A percentile compares a stretch with the other conserved stretches of the same genome.
These are phyloP conservation scores for Himalopsyche japonica DNA, from an alignment of 2,888 invertebrate genomes.

Conservation along the genomic window DNA sequence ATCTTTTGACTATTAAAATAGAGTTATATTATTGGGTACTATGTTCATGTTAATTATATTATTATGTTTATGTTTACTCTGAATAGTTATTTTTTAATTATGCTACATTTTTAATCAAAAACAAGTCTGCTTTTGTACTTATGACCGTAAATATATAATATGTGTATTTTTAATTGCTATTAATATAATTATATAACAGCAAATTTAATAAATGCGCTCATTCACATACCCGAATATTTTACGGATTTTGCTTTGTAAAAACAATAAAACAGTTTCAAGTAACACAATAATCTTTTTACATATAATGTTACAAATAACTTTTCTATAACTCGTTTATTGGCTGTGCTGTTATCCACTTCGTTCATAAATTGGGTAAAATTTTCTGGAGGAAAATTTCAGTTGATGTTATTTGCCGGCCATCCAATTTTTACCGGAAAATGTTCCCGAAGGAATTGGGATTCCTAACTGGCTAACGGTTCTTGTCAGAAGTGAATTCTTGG, in stretches of 20 bases:
- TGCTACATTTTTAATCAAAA: no score
- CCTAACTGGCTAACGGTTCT: conserved; percentile 3
- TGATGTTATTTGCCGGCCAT: conserved; percentile 7
- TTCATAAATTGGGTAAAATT: conserved; percentile 5
- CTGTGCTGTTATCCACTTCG: not conserved
- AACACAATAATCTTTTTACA: not conserved
- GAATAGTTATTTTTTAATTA: no score
- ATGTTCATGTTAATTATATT: no score
- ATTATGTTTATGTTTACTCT: no score
- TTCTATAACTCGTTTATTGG: not conserved
- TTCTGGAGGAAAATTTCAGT: not conserved
- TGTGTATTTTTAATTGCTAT: no score
- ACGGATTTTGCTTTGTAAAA: not conserved
- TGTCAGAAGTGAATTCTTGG: not conserved
- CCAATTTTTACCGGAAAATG: conserved; percentile 11
- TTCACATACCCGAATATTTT: no score
- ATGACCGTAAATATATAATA: no score
- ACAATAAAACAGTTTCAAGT: not conserved
- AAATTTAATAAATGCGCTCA: no score
- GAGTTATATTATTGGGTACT: no score
- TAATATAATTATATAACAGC: no score
- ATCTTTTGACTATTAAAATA: no score
- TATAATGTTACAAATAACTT: not conserved
- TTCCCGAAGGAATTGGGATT: conserved; percentile 6
- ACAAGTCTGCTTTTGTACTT: no score